These are phyloP conservation scores for Cygnus buccinator DNA, from an alignment of 2,113 vertebrate species.

Conservation along the genomic window DNA sequence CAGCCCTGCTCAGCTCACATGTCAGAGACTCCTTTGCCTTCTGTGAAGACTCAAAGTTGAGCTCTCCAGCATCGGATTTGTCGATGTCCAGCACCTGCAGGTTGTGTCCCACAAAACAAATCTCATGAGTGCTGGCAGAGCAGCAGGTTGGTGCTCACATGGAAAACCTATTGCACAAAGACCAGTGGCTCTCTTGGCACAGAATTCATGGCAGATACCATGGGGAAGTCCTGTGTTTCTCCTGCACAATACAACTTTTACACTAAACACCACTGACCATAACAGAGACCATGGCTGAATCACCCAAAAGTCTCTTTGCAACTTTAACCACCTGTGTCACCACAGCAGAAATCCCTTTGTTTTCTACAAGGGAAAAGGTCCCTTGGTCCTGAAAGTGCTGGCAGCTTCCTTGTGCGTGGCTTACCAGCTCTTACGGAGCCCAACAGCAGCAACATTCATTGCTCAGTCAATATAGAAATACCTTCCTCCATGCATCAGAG, in stretches of 20 bases:
- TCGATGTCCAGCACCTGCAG: slow-evolving; percentile 90
- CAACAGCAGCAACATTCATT: not conserved
- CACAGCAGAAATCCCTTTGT: not conserved
- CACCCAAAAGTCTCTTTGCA: not conserved
- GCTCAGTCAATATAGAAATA: not conserved
- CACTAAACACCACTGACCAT: not conserved
- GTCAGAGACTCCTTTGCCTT: slow-evolving; percentile 85
- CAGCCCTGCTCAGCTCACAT: slow-evolving; percentile 89
- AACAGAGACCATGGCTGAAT: not conserved
- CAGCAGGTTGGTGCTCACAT: not conserved
- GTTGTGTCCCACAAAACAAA: not conserved
- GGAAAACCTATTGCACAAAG: not conserved
- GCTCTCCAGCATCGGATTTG: slow-evolving; percentile 80
- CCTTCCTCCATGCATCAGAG: not conserved
- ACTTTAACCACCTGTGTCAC: not conserved
- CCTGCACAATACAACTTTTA: not conserved
- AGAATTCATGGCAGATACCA: not conserved
- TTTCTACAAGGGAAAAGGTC: not conserved
- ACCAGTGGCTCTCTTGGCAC: not conserved
- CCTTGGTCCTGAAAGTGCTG: not conserved
- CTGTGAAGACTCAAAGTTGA: slow-evolving; percentile 76
- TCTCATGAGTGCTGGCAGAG: not conserved
- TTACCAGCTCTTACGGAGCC: not conserved
- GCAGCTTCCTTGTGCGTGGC: not conserved
- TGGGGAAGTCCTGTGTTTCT: fast-evolving